These are phyloP conservation scores for Drosophila pseudoobscura DNA, from an alignment of 1,140 invertebrate genomes.

Conservation along the genomic window DNA sequence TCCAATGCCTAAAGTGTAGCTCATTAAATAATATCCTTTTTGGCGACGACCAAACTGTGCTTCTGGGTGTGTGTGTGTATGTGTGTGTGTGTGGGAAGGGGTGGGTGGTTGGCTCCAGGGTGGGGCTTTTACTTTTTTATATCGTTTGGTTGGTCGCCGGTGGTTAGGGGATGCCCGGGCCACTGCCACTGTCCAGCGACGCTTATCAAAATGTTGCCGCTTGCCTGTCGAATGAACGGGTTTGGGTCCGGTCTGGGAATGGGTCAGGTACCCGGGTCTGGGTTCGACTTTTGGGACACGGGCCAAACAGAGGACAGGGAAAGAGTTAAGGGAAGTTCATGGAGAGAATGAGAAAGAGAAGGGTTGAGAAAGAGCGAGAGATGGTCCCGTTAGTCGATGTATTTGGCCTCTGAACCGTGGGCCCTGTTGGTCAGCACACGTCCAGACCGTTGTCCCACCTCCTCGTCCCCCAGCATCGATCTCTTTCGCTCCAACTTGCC, in stretches of 20 bases:
- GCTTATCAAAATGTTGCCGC: slow-evolving; percentile 77
- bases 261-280: slow-evolving; percentile 8
- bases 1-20: slow-evolving; percentile 74
- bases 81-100: slow-evolving; percentile 19
- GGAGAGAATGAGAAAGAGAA: too few relatives aligned
- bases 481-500: not conserved
- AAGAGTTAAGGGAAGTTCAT: too few relatives aligned
- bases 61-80: not conserved
- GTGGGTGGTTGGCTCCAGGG: slow-evolving; percentile 10
- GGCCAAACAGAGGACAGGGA: slow-evolving; percentile 9
- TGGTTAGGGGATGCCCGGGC: slow-evolving; percentile 12
- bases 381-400: slow-evolving; percentile 50
- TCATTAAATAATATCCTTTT: slow-evolving; percentile 82
- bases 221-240: slow-evolving; percentile 64
- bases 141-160: slow-evolving; percentile 11
- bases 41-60: slow-evolving; percentile 41
- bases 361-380: not conserved
- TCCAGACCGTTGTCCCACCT: slow-evolving; percentile 35
- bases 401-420: slow-evolving; percentile 76
- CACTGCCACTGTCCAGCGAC: slow-evolving; percentile 38
- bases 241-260: slow-evolving; percentile 13
- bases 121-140: slow-evolving; percentile 43
- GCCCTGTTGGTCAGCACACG: slow-evolving; percentile 70
- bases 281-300: slow-evolving; percentile 60
- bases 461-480: not conserved